Base-by-base conservation (phyloP, 1,140 invertebrate species). In the Drosophila miranda region DNA sequence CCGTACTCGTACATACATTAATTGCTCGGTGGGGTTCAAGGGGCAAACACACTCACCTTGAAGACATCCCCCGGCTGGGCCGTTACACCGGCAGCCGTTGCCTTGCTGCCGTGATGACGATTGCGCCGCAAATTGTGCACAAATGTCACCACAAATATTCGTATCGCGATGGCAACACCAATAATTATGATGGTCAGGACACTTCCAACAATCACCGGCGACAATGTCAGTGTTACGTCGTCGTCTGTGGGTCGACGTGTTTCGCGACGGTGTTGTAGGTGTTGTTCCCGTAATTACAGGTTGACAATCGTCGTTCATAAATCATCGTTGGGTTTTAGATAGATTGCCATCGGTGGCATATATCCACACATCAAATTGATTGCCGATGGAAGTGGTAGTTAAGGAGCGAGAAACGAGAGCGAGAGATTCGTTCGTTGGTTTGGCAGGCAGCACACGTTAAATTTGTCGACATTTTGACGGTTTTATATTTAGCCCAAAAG, bases 181-280 rank as follows among this genome's bases (percentile, higher is more conserved):
- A 90, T 89, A 71, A 90, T 86, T 78, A 91, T 84, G 80, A 91
- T 89, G 69, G 90, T 91, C 66, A 91, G 67, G 52, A 90, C 89
- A 74, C 86, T 90, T 38, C 90, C 90, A 74, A 91, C 82, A 76
- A 91, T 78, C 62, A 91, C 84, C 51, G 90, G 90, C 38, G 90
- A 91, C 63, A 90, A 56, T 50, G 86, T 73, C 30, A 91, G 67
- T 44, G 86, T 84, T 67, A 84, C 82, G 72, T 90, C 88, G 74
- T 90, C 88, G 54, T 86, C 84, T 90, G 61, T 62, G 74, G 54
- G 57, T 50, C 21, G 13, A 16, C 16, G 16, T 16, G 11, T 38
- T 38, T 38, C 13, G 34, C 11, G 6, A 8, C 11, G 11, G 8
- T 26, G 28, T 30, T 30, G 28, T 30, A 30, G 3, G 11, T 77